phyloP scores from a whole-genome alignment of 2,888 invertebrate species.

The Ditula angustiorana region DNA sequence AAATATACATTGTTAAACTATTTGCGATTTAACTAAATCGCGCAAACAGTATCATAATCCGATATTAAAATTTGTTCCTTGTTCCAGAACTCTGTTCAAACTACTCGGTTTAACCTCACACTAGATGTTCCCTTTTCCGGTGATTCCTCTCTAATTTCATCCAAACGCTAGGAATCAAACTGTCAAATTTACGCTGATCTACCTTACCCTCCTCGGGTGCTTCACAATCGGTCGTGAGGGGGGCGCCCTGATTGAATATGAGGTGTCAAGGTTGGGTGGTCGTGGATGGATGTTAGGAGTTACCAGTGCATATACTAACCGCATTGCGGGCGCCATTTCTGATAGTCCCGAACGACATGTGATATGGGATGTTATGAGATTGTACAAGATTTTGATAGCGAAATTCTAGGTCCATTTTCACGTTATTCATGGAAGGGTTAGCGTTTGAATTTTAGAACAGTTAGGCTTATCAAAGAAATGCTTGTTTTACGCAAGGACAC shows the following conservation, averaged over 20 bases:
- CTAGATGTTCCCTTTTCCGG: conserved; percentile 52
- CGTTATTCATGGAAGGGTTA: not conserved
- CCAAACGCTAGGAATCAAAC: conserved; percentile 51
- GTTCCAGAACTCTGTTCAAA: conserved; percentile 13
- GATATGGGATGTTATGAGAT: conserved; percentile 9
- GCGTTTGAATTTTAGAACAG: not conserved
- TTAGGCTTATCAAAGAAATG: too few species aligned
- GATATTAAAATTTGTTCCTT: not conserved
- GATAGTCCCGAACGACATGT: conserved; percentile 40
- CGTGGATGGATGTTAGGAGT: conserved; percentile 50
- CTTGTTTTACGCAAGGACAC: too few species aligned
- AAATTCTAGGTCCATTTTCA: not conserved
- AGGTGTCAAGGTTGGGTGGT: conserved; percentile 48
- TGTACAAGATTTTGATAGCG: not conserved
- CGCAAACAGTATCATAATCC: not conserved
- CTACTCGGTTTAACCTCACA: conserved; percentile 45
- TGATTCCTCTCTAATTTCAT: conserved; percentile 57
- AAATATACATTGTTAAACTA: not conserved
- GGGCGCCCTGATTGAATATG: conserved; percentile 30
- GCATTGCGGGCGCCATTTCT: conserved; percentile 54
- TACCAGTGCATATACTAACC: conserved; percentile 51
- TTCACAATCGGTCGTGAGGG: conserved; percentile 1
- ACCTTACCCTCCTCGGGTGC: conserved; percentile 9
- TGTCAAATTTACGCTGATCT: conserved; percentile 44
- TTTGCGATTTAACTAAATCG: not conserved